Evolutionary conservation across 2,797 vertebrate genomes (phyloP).

Genomic region (Coluber constrictor): DNA sequence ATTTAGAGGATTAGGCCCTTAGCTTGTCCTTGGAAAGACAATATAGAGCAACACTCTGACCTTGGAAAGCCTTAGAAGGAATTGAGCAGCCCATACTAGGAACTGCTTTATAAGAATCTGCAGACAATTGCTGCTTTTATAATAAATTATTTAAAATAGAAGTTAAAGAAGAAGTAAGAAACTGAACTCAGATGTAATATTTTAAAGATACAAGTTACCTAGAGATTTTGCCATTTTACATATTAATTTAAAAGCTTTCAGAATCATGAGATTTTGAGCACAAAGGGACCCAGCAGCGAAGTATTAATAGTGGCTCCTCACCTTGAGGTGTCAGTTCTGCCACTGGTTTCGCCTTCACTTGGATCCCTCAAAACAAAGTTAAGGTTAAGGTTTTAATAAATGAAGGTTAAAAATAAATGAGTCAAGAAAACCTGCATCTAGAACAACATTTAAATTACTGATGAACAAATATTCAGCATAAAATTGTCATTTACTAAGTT

Average conservation of each 20-base stretch:
- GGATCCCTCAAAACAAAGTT: slow-evolving; percentile 92
- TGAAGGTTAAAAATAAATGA: slow-evolving; percentile 59
- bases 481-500: slow-evolving; percentile 47
- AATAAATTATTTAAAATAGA: background rate
- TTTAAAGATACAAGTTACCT: slow-evolving; percentile 40
- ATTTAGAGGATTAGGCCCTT: background rate
- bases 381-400: slow-evolving; percentile 74
- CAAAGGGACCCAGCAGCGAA: slow-evolving; percentile 62
- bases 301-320: slow-evolving; percentile 76
- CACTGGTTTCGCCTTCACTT: slow-evolving; percentile 93
- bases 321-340: slow-evolving; percentile 91
- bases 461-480: slow-evolving; percentile 42
- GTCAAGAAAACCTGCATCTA: slow-evolving; percentile 67
- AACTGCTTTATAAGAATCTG: background rate
- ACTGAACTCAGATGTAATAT: slow-evolving; percentile 27
- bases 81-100: background rate
- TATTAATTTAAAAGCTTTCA: slow-evolving; percentile 43
- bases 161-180: slow-evolving; percentile 37
- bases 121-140: background rate
- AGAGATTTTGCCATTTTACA: slow-evolving; percentile 44
- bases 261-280: slow-evolving; percentile 49
- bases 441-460: slow-evolving; percentile 56
- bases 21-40: background rate
- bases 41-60: background rate
- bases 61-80: background rate